These are phyloP conservation scores for Salmo trutta DNA, from an alignment of 2,797 vertebrate genomes.

Conservation along the genomic window DNA sequence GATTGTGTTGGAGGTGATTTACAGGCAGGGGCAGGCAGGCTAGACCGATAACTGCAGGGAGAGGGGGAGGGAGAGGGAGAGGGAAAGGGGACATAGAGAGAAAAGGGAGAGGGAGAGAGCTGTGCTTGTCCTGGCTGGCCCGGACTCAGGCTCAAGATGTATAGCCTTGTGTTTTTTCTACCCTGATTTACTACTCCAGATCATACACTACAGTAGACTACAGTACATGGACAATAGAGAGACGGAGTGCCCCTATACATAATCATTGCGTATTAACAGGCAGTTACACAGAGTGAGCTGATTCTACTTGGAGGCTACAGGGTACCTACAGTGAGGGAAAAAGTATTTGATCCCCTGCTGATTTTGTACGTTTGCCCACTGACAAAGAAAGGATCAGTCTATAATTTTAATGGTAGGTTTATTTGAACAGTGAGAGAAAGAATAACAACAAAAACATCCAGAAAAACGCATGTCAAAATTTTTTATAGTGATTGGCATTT, in stretches of 20 bases:
- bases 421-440: no score
- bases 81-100: background rate
- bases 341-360: no score
- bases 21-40: conserved; percentile 28
- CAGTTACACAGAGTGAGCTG: background rate
- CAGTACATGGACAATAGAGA: background rate
- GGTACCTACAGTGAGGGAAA: background rate
- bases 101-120: background rate
- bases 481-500: no score
- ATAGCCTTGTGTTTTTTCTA: conserved; percentile 32
- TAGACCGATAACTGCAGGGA: conserved; percentile 40
- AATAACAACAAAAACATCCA: no score
- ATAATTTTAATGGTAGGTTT: no score
- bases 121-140: background rate
- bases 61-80: background rate
- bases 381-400: no score
- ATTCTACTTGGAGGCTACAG: background rate
- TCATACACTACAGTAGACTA: background rate
- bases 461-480: no score
- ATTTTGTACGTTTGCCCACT: no score
- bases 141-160: conserved; percentile 20
- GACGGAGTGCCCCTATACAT: background rate
- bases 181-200: conserved; percentile 14
- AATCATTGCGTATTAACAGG: background rate
- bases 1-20: conserved; percentile 57